Evolutionary conservation across 2,888 invertebrate species (phyloP), one percentile per base, ranked within the genome.

Genomic region (Eurois occulta): DNA sequence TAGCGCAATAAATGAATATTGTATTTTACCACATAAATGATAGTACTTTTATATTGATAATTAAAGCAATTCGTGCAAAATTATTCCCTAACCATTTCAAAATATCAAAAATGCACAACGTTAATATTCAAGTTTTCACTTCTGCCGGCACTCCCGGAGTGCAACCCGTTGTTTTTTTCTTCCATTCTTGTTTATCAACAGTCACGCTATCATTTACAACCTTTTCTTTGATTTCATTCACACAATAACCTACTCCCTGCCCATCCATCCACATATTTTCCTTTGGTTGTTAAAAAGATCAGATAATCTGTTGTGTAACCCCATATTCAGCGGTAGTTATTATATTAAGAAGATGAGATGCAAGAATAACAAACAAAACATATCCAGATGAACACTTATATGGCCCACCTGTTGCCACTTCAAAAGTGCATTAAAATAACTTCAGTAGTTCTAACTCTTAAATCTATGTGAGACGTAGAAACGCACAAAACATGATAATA

Each of bases 391-490:
- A n/a, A 32, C 43, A 41, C 8, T 58, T n/a, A 16, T 2, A 52
- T n/a, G 11, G 41, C 11, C 43, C 65, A 75, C 52, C 69, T 72
- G 77, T 43, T 48, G 41, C n/a, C 67, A 48, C 35, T 67, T 72
- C 38, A 74, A 80, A 72, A 80, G 28, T 68, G 60, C 75, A 84
- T 67, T 41, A 67, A 80, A 75, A 77, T 67, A 77, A 35, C 35
- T 71, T 55, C 55, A 77, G 35, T 13, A 68, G 38, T 65, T 68
- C n/a, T 52, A n/a, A 55, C 28, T 72, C 77, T 28, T 84, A 75
- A 84, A 84, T 81, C 66, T 60, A n/a, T 10, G 21, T 55, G 77
- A 72, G 28, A 58, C 65, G 64, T 60, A 28, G 21, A 28, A 62
- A 55, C 58, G 3, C 65, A 62, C 64, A 60, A 46, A 73, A 73